Base-by-base conservation (phyloP, 2,113 vertebrate species). In the Petrocephalus zakoni region DNA sequence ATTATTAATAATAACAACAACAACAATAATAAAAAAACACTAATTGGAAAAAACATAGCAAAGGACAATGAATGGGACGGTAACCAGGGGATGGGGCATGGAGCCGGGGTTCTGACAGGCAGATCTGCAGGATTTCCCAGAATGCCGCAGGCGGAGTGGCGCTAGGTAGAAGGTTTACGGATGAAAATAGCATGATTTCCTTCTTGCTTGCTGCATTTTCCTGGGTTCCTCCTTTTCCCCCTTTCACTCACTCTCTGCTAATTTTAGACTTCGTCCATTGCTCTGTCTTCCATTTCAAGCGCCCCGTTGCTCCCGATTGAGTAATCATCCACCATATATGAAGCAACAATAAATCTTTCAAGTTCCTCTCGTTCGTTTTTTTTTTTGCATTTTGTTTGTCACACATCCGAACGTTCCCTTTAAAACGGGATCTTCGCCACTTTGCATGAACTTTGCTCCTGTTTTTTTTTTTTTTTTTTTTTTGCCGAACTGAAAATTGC, bases 391-490 rank as follows among this genome's bases (percentile, higher is more conserved):
- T 72, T 72, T 89, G 0, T 6, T 87, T 87, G 17, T 25, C 8
- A 89, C 91, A 92, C 93, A 93, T 93, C 94, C 92, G 93, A 92
- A 92, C 92, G 91, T 78, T 78, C 34, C 89, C 51, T 55, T 49
- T 58, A 82, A 83, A 7, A 83, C 9, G 88, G 92, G 93, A 90
- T n/a, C 22, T 1, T 93, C 88, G 91, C 90, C 87, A 92, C 90
- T 93, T 91, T 86, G 64, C 89, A 92, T 91, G 88, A 83, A 82
- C 52, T 91, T 91, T 56, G 49, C 42, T 85, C 88, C 89, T 55
- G 56, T 7, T 11, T 25, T 87, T n/a, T 22, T 34, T 87, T 87
- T 68, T 64, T n/a, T n/a, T n/a, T n/a, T n/a, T 86, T 34, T 52
- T 47, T 49, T 29, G 13, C 11, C 49, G 75, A 37, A 55, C 53